A percentile compares a stretch with the other conserved stretches of the same genome.
phyloP scores from a whole-genome alignment of 2,888 invertebrate species.

The Andrena flavipes region DNA sequence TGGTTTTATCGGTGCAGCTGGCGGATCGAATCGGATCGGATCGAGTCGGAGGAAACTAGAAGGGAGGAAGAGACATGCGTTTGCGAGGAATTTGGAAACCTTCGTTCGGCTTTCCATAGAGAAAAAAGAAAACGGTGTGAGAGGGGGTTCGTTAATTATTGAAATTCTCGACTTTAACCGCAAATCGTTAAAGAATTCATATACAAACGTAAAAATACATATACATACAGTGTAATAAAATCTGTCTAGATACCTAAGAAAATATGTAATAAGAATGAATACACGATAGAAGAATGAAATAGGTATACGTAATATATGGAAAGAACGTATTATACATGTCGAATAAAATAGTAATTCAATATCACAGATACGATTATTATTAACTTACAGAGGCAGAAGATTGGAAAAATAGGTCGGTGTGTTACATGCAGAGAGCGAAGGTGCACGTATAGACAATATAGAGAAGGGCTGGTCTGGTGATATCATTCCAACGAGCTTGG shows the following conservation, averaged over 20 bases:
- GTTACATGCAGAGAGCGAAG: constrained; percentile 68
- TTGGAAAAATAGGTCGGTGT: constrained; percentile 59
- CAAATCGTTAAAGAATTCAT: constrained; percentile 31
- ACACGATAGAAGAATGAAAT: constrained; percentile 28
- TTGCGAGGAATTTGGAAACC: constrained; percentile 29
- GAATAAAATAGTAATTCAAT: constrained; percentile 57
- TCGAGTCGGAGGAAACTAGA: constrained; percentile 41
- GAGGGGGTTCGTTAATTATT: constrained; percentile 42
- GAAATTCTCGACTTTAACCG: constrained; percentile 45
- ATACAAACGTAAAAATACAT: constrained; percentile 52
- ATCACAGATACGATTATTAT: constrained; percentile 57
- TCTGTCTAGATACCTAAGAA: constrained; percentile 52
- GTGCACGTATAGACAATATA: constrained; percentile 63
- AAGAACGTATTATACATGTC: constrained; percentile 54
- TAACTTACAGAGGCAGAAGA: constrained; percentile 67
- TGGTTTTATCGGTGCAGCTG: constrained; percentile 23
- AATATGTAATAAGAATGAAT: constrained; percentile 31
- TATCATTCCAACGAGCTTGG: constrained; percentile 66
- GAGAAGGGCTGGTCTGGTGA: constrained; percentile 56
- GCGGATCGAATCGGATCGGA: constrained; percentile 39
- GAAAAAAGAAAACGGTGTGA: constrained; percentile 22
- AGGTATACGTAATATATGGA: constrained; percentile 26
- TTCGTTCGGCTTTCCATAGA: constrained; percentile 33
- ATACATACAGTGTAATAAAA: constrained; percentile 53
- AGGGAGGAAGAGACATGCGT: constrained; percentile 51